These are phyloP conservation scores for Eristalis pertinax DNA, from an alignment of 2,888 invertebrate genomes.

Conservation along the genomic window DNA sequence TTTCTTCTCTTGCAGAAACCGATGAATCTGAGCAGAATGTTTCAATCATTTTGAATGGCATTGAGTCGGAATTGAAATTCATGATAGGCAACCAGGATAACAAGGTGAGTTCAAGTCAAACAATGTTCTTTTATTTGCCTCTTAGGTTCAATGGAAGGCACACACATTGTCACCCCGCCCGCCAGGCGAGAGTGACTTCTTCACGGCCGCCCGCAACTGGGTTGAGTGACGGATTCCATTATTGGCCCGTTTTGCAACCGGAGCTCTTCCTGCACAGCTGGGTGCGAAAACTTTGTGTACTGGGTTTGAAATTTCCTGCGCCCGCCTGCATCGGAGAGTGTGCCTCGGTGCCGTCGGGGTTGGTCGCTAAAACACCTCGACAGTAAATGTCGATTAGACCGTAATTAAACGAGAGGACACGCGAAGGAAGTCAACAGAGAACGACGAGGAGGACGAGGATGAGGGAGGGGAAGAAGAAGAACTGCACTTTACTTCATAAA, in stretches of 20 bases:
- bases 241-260: neutral
- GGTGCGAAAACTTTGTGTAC: neutral
- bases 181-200: too few species aligned
- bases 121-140: constrained; percentile 10
- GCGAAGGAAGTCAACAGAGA: neutral
- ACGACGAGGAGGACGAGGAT: neutral
- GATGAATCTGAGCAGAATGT: constrained; percentile 90
- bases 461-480: neutral
- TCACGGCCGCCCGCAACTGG: neutral
- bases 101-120: constrained; percentile 77
- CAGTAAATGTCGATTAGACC: constrained; percentile 26
- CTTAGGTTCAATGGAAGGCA: neutral
- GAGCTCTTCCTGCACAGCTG: neutral
- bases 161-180: neutral
- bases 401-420: constrained; percentile 25
- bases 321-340: neutral
- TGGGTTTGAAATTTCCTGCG: neutral
- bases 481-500: constrained; percentile 21
- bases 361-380: neutral
- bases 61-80: constrained; percentile 95
- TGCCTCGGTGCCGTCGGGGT: too few species aligned
- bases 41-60: constrained; percentile 95
- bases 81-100: constrained; percentile 82
- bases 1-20: constrained; percentile 82
- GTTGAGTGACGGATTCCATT: constrained; percentile 27